Evolutionary conservation across 2,113 vertebrate species (phyloP).

Genomic region (Oreocharis arfaki): DNA sequence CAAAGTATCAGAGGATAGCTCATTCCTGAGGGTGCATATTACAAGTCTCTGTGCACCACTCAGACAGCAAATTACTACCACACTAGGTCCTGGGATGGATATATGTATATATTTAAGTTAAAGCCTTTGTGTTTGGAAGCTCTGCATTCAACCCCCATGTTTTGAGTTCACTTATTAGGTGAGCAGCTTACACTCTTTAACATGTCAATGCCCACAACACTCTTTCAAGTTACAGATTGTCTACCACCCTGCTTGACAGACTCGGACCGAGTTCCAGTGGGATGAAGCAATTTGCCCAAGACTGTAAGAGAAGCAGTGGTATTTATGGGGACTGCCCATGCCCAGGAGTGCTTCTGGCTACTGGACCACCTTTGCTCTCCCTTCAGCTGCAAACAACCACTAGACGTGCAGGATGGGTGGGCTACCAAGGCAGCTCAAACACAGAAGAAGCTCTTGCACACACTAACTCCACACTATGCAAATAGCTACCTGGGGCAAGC

Average conservation of each 20-base stretch:
- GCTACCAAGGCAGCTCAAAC: background rate
- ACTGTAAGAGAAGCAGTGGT: background rate
- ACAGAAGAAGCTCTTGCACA: background rate
- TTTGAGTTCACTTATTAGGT: background rate
- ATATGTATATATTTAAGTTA: background rate
- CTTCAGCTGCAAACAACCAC: background rate
- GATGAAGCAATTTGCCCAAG: background rate
- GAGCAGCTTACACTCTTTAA: background rate
- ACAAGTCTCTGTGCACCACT: background rate
- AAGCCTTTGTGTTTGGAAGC: background rate
- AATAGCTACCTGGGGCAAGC: background rate
- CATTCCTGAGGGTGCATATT: background rate
- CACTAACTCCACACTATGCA: too few species aligned
- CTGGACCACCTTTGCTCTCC: background rate
- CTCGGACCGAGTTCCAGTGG: accelerated
- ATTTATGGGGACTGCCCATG: background rate
- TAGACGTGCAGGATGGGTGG: too few species aligned
- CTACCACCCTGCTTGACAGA: background rate
- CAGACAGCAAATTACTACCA: background rate
- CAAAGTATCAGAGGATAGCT: background rate
- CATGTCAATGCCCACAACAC: background rate
- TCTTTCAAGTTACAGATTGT: background rate
- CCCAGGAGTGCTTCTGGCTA: background rate
- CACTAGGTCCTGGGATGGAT: background rate
- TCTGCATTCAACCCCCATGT: background rate